Base-by-base conservation (phyloP, 35 echinoderm and acorn worm species). In the Anneissia japonica region DNA sequence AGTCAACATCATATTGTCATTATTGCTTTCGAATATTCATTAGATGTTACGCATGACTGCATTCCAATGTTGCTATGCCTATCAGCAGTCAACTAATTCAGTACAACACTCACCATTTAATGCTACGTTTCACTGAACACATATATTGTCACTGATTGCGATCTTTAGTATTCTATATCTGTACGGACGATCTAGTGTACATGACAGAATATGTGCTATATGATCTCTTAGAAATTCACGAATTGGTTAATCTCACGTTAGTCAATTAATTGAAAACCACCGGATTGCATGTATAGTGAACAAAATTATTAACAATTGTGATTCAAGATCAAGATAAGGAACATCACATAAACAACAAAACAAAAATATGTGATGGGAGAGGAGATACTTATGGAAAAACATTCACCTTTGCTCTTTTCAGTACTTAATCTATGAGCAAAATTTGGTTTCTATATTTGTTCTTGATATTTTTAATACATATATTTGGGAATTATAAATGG, bases 1-100 rank as follows among this genome's bases (percentile, higher is more conserved):
- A 64, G 51, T 64, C 51, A 64, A 64, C 26, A 64, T 9, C 51
- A 64, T 23, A 16, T 9, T 64, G 14, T 23, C 51, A 64, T 64
- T 64, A 64, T 64, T 64, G 51, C 51, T 64, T 64, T 64, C 51
- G 51, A 64, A 64, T 64, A 64, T 64, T 64, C 51, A 64, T 64
- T 64, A 64, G 51, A 23, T 64, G 51, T 64, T 26, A 64, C 21
- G 51, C 51, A 64, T 64, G 51, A 64, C 10, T 23, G 51, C 51
- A 64, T 23, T 64, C 19, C 26, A 23, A 64, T 64, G 51, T 64
- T 23, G 7, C 51, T 64, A 64, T 26, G 26, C 7, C 51, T 64
- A 64, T 64, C 51, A 64, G 21, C 26, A 26, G 10, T 12, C 51
- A 64, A 1, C 51, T 2, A 64, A 12, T 23, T 16, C 51, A 64